Base-by-base conservation (phyloP, 2,888 invertebrate species). In the Leucoptera coffeella region DNA sequence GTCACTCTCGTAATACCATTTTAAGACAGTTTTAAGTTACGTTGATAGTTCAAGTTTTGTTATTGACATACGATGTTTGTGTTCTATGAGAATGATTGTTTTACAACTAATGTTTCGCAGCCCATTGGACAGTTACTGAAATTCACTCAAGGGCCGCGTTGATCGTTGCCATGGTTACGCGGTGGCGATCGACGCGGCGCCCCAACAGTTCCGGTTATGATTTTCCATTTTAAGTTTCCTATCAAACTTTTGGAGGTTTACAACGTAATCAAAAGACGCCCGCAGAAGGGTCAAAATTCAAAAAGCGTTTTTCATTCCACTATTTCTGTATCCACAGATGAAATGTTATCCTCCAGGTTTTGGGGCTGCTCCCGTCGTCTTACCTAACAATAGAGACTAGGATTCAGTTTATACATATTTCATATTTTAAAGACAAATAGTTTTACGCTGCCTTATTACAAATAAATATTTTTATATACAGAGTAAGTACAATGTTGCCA, bases 181-280 rank as follows among this genome's bases (percentile, higher is more conserved):
- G 12, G 7, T 20, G 12, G 5, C 14, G 7, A 14, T 19, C 10
- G 9, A 13, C 11, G 20, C 26, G 12, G 26, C 9, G 13, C 13
- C n/a, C 4, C 33, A 38, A 45, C 41, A 32, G 34, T 36, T 47
- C 15, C 21, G 38, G 34, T 35, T 32, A 34, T 39, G 44, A 41
- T 39, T 56, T 64, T 56, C 45, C 54, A 38, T 35, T 40, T 62
- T 69, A 34, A 43, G 52, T 69, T 67, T 69, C 65, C 64, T 61
- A 62, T 67, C 67, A 69, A 67, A 69, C 69, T 69, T 69, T 55
- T 53, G 69, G 69, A 67, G 69, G 67, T 64, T 67, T 61, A 56
- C 61, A 57, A n/a, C n/a, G n/a, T n/a, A n/a, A 58, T 44, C 36
- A 38, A 50, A 45, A 56, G 58, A 43, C 55, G 45, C 57, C 55